Evolutionary conservation across 2,113 vertebrate genomes (phyloP).

Genomic region (Hippocampus comes): DNA sequence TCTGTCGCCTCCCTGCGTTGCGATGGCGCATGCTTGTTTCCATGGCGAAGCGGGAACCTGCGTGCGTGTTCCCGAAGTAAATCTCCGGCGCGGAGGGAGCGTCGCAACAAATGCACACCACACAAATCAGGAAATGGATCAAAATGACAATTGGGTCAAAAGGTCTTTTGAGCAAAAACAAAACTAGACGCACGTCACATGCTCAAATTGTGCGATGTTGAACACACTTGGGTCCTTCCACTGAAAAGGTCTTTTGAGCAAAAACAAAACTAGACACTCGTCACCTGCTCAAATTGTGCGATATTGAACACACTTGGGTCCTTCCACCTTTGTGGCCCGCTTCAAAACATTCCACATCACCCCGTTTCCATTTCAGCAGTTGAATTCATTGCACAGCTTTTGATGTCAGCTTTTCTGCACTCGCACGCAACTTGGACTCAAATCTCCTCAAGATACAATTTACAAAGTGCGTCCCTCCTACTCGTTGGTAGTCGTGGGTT

Average conservation of each 20-base stretch:
- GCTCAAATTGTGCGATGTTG: too few species aligned
- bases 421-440: background rate
- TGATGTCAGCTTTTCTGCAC: background rate
- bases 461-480: conserved; percentile 51
- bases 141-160: too few species aligned
- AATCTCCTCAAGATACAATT: background rate
- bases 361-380: background rate
- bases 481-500: background rate
- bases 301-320: rapidly evolving
- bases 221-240: background rate
- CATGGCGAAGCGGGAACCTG: conserved; percentile 66
- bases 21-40: conserved; percentile 70
- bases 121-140: background rate
- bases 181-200: too few species aligned
- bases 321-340: background rate
- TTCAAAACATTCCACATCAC: too few species aligned
- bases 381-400: background rate
- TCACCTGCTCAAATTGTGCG: too few species aligned
- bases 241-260: too few species aligned
- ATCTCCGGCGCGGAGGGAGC: conserved; percentile 41
- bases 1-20: conserved; percentile 33
- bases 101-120: too few species aligned
- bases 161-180: too few species aligned
- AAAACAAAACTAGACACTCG: too few species aligned
- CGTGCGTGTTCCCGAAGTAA: conserved; percentile 66